A percentile compares a stretch with the other conserved stretches of the same genome.
Conservation (phyloP, 2,797 vertebrate species). For the Loriculus beryllinus region DNA sequence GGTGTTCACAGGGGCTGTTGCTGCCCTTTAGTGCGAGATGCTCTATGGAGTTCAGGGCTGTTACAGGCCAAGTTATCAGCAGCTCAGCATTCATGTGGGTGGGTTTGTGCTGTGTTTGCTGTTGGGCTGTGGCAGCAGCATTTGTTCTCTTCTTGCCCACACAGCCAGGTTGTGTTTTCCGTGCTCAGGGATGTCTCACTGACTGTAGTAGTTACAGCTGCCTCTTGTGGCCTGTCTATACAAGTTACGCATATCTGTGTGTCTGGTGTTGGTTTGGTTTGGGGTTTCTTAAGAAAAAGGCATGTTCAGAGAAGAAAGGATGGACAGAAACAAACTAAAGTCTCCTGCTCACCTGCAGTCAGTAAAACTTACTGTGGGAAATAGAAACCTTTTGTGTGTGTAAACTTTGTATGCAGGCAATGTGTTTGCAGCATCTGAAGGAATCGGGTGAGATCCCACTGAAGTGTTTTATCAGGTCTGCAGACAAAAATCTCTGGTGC, state of each 20-base stretch:
- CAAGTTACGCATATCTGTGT: background rate
- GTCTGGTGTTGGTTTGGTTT: background rate
- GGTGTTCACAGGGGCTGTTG: background rate
- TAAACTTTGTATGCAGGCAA: background rate
- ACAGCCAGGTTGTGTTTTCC: background rate
- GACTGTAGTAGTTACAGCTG: background rate
- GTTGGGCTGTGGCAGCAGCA: background rate
- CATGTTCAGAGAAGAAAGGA: background rate
- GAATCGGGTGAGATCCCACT: background rate
- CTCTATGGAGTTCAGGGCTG: background rate
- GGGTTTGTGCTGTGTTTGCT: background rate
- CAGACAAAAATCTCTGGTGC: background rate
- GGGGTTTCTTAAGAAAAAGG: background rate
- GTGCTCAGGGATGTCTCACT: background rate
- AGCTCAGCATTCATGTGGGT: rapidly evolving
- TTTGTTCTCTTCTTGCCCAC: background rate
- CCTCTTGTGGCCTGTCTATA: background rate
- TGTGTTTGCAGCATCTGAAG: background rate
- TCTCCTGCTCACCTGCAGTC: background rate
- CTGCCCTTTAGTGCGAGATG: background rate
- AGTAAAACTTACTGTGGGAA: background rate
- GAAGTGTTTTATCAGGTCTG: background rate
- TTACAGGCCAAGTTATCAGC: background rate
- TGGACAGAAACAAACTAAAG: background rate
- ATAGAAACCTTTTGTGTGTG: background rate